Evolutionary conservation across 2,888 invertebrate species (phyloP).

Genomic region (Pterostichus niger): DNA sequence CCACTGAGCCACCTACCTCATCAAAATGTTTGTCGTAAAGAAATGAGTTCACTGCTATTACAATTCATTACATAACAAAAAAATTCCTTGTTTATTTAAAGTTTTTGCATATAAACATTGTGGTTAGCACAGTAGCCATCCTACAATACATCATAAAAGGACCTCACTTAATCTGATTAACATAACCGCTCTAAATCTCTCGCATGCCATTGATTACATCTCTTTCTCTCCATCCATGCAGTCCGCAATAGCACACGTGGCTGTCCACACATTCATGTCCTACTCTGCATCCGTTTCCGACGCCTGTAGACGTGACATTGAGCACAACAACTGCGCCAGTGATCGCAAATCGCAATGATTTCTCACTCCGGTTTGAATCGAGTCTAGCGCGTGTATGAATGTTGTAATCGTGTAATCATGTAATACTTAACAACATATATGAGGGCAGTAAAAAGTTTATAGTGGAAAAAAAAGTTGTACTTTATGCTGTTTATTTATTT

Average conservation of each 20-base stretch:
- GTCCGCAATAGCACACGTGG: constrained; percentile 40
- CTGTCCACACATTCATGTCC: constrained; percentile 31
- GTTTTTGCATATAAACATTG: constrained; percentile 1
- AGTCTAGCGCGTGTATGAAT: not conserved
- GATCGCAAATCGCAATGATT: constrained; percentile 1
- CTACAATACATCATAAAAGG: constrained; percentile 3
- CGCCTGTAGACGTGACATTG: constrained; percentile 44
- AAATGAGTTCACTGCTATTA: not conserved
- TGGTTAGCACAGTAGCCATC: constrained; percentile 14
- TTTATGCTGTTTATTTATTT: not conserved
- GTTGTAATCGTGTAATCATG: not conserved
- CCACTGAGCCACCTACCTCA: too few relatives aligned
- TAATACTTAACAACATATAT: not conserved
- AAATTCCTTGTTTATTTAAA: not conserved
- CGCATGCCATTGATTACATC: not conserved
- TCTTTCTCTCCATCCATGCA: too few relatives aligned
- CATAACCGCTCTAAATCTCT: constrained; percentile 26
- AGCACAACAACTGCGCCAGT: constrained; percentile 12
- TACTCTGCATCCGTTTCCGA: constrained; percentile 63
- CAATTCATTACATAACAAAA: not conserved
- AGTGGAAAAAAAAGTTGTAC: not conserved
- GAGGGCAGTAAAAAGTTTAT: not conserved
- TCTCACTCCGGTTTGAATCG: not conserved
- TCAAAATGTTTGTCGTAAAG: too few relatives aligned
- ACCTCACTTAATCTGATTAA: not conserved